Percentiles rank a stretch among this genome's conserved stretches.
phyloP scores from a whole-genome alignment of 1,140 invertebrate species.

The Lepidurus arcticus region DNA sequence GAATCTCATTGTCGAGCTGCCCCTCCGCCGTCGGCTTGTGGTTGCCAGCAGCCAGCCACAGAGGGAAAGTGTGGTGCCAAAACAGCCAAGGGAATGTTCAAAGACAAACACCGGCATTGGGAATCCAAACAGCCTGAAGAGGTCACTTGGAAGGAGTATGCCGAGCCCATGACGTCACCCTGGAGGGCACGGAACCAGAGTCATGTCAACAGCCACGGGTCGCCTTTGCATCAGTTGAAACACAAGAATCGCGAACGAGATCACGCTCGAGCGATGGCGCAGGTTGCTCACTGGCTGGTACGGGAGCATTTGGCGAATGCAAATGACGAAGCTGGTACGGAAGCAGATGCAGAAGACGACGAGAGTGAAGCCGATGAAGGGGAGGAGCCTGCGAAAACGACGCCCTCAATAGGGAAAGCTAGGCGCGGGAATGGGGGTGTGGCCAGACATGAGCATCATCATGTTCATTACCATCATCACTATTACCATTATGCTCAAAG shows the following conservation, averaged over 20 bases:
- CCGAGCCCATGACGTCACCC: constrained; percentile 36
- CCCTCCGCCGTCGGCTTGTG: neutral
- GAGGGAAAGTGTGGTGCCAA: constrained; percentile 37
- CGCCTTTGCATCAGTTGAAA: constrained; percentile 55
- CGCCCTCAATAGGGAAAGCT: constrained; percentile 36
- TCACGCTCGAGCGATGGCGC: constrained; percentile 62
- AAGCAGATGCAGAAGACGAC: constrained; percentile 1
- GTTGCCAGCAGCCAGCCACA: neutral
- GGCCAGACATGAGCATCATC: constrained; percentile 54
- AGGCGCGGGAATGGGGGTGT: constrained; percentile 39
- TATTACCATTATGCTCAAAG: constrained; percentile 74
- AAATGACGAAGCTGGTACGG: constrained; percentile 31
- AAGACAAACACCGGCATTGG: constrained; percentile 40
- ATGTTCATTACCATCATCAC: constrained; percentile 75
- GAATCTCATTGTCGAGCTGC: constrained; percentile 9
- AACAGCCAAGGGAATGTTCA: constrained; percentile 40
- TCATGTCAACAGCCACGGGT: constrained; percentile 35
- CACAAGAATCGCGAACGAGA: constrained; percentile 61
- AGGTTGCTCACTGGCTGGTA: constrained; percentile 50
- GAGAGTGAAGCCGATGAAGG: neutral
- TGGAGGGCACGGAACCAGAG: constrained; percentile 34
- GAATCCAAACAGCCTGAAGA: constrained; percentile 33
- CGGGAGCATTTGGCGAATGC: constrained; percentile 42
- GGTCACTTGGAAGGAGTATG: constrained; percentile 26
- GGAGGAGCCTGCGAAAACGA: constrained; percentile 36